Evolutionary conservation across 2,797 vertebrate species (phyloP), one percentile per base, ranked within the genome.

Genomic region (Falco biarmicus): DNA sequence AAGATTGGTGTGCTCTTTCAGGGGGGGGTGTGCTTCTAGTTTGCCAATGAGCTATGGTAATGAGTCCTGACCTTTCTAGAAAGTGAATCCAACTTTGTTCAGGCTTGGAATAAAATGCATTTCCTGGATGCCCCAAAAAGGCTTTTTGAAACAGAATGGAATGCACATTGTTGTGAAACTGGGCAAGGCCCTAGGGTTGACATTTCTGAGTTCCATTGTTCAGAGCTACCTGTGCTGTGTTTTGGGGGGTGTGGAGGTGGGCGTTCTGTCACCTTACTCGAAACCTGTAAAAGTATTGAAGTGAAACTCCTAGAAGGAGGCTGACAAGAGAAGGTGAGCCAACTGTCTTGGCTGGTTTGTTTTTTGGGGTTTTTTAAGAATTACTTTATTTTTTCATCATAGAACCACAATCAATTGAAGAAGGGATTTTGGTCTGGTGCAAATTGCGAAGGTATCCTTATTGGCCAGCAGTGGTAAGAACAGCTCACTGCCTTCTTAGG

Each of bases 381-480:
- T 59, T 14, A 1, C 14, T 19, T 43, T 71, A 0, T 79, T 43
- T 95, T 80, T 80, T 53, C 19, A 3, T 48, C 89, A 12, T 89
- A 99, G 99, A 99, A 81, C 98, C 98, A 4, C 95, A 96, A 2
- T 92, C 98, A 4, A 98, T 99, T 50, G 97, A 98, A 95, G 96
- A 97, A 25, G 99, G 99, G 94, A 98, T 96, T 45, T 98, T 99
- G 97, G 99, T 99, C 47, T 99, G 99, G 99, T 98, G 98, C 97
- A 99, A 99, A 96, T 97, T 98, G 84, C 97, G 98, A 83, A 98
- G 97, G 54, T 99, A 98, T 50, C 99, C 99, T 0, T 99, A 98
- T 87, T 99, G 99, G 99, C 99, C 99, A 41, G 99, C 99, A 8
- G 95, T 99, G 98, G 99, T 99, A 97, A 98, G 98, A 92, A 26